Conservation (phyloP, 2,888 invertebrate genomes). For the Macrosiphum euphorbiae region DNA sequence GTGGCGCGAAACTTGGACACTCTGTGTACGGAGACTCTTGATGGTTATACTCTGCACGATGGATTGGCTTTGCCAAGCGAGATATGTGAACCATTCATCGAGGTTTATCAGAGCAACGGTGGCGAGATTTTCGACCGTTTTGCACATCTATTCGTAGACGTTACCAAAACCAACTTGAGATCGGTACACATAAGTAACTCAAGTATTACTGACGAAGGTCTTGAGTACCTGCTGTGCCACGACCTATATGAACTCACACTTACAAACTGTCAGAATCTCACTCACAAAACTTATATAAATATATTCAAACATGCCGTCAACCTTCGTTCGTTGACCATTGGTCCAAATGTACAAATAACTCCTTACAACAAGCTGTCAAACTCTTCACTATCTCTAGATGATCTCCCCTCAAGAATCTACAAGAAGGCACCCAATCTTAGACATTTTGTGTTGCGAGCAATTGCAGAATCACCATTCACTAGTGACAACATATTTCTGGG, state of each 20-base stretch:
- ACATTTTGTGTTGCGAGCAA: slow-evolving; percentile 53
- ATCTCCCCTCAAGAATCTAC: slow-evolving; percentile 56
- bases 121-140: slow-evolving; percentile 75
- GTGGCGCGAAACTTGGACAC: slow-evolving; percentile 73
- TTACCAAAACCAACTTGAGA: slow-evolving; percentile 47
- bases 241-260: slow-evolving; percentile 82
- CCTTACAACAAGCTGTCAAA: slow-evolving; percentile 70
- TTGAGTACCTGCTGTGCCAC: slow-evolving; percentile 81
- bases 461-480: slow-evolving; percentile 29
- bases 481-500: slow-evolving; percentile 42
- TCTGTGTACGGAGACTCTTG: slow-evolving; percentile 72
- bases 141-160: slow-evolving; percentile 60
- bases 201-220: slow-evolving; percentile 79
- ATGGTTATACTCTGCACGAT: slow-evolving; percentile 74
- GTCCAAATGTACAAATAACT: slow-evolving; percentile 77
- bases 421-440: slow-evolving; percentile 38
- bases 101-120: slow-evolving; percentile 73
- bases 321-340: slow-evolving; percentile 80
- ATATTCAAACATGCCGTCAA: slow-evolving; percentile 80
- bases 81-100: slow-evolving; percentile 79
- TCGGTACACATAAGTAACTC: slow-evolving; percentile 75
- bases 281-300: slow-evolving; percentile 76
- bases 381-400: slow-evolving; percentile 54
- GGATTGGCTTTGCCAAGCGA: slow-evolving; percentile 79
- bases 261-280: slow-evolving; percentile 80